phyloP scores from a whole-genome alignment of 2,888 invertebrate species.

The Sycophila texana region DNA sequence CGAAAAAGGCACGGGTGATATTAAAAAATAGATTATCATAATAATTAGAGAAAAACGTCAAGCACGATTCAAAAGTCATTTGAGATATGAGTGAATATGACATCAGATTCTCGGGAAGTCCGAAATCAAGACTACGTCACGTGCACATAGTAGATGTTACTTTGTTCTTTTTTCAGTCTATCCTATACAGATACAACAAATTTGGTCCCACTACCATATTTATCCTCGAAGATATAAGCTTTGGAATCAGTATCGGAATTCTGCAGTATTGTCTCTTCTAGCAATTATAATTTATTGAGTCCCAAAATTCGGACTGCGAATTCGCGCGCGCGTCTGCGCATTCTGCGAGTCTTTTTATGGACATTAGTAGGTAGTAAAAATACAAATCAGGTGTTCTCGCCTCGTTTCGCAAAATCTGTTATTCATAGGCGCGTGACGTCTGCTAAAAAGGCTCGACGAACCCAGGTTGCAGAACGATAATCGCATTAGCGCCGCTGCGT shows the following conservation, averaged over 20 bases:
- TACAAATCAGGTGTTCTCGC: slow-evolving; percentile 29
- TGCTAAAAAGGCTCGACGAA: slow-evolving; percentile 39
- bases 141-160: neutral
- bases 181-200: slow-evolving; percentile 25
- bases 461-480: slow-evolving; percentile 28
- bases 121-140: slow-evolving; percentile 16
- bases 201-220: slow-evolving; percentile 22
- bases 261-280: neutral
- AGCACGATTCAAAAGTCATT: neutral
- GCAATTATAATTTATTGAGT: too few species aligned
- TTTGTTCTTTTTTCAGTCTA: neutral
- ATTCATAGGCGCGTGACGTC: neutral
- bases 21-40: slow-evolving; percentile 4
- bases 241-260: neutral
- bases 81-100: slow-evolving; percentile 33
- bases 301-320: too few species aligned
- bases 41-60: slow-evolving; percentile 9
- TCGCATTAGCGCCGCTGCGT: slow-evolving; percentile 5
- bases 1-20: neutral
- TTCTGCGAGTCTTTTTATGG: neutral
- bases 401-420: slow-evolving; percentile 24
- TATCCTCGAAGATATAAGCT: neutral
- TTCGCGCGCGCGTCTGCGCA: too few species aligned
- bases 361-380: neutral
- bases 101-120: slow-evolving; percentile 39